These are phyloP conservation scores for Clarias batrachus DNA, from an alignment of 2,113 vertebrate genomes.

Conservation along the genomic window DNA sequence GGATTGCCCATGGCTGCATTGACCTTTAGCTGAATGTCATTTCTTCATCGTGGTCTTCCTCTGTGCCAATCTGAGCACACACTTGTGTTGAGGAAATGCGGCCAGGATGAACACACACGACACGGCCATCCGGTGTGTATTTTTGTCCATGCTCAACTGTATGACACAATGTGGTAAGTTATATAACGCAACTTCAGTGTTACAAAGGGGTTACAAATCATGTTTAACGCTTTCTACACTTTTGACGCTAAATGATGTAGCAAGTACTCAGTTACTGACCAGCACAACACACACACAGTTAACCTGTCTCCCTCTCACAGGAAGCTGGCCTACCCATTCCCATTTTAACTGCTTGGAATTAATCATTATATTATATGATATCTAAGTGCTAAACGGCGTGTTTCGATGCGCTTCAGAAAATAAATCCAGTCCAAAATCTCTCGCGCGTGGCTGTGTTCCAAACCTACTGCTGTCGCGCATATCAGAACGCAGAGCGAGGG, in stretches of 20 bases:
- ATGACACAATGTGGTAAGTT: not conserved
- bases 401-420: not conserved
- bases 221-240: not conserved
- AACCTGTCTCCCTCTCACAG: not conserved
- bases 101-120: slow-evolving; percentile 22
- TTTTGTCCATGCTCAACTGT: not conserved
- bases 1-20: slow-evolving; percentile 25
- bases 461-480: not conserved
- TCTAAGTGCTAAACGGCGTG: not conserved
- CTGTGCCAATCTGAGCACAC: slow-evolving; percentile 5
- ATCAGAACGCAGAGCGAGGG: not conserved
- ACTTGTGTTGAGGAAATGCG: slow-evolving; percentile 12
- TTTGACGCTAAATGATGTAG: not conserved
- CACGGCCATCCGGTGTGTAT: not conserved
- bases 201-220: not conserved
- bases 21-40: slow-evolving; percentile 52
- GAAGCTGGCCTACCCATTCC: not conserved
- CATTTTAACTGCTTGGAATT: not conserved
- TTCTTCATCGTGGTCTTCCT: slow-evolving; percentile 40
- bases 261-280: not conserved
- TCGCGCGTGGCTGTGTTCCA: not conserved
- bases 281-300: not conserved
- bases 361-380: not conserved
- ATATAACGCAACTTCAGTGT: not conserved
- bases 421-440: not conserved